These are phyloP conservation scores for Neoitamus cyanurus DNA, from an alignment of 2,888 invertebrate genomes.

Conservation along the genomic window DNA sequence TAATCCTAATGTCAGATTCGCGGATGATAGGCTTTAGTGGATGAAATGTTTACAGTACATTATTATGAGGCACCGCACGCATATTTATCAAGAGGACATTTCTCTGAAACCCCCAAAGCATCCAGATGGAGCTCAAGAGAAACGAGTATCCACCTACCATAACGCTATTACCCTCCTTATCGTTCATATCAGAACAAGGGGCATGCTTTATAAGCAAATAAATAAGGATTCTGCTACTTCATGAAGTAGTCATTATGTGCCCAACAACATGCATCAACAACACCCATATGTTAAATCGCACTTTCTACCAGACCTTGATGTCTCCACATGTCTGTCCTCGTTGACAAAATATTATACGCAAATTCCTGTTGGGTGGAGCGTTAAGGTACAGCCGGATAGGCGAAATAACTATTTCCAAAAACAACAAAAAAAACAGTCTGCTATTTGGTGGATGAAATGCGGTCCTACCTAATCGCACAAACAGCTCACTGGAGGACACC, in stretches of 20 bases:
- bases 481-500: neutral
- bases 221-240: neutral
- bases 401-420: neutral
- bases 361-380: neutral
- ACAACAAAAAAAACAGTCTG: neutral
- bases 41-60: no score
- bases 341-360: neutral
- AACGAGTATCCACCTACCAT: no score
- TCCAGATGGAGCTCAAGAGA: no score
- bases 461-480: neutral
- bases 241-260: neutral
- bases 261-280: neutral
- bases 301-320: neutral
- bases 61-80: no score
- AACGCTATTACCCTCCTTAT: neutral
- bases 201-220: neutral
- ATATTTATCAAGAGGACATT: no score
- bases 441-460: neutral
- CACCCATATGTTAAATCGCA: neutral
- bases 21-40: no score
- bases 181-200: neutral
- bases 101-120: no score
- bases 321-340: neutral
- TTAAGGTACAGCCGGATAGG: neutral
- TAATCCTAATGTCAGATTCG: no score